Conservation (phyloP, 2,888 invertebrate genomes). For the Priocnemis perturbator region DNA sequence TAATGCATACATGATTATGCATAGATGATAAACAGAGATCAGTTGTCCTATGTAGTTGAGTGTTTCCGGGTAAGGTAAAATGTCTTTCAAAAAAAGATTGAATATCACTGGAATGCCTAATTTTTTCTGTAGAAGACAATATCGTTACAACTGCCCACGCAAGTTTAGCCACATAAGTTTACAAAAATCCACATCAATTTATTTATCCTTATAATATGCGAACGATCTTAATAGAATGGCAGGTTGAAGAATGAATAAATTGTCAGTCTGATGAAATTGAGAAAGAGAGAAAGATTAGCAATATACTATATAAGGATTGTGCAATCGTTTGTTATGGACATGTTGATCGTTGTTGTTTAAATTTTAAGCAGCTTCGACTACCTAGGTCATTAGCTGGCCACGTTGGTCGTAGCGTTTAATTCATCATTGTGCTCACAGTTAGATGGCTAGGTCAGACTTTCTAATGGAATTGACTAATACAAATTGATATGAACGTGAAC, state of each 20-base stretch:
- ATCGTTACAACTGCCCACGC: conserved; percentile 66
- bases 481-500: too few species aligned
- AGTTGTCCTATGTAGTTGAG: too few species aligned
- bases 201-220: conserved; percentile 32
- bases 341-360: conserved; percentile 7
- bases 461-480: too few species aligned
- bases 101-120: too few species aligned
- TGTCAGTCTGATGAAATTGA: conserved; percentile 34
- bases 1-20: too few species aligned
- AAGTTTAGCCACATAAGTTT: conserved; percentile 56
- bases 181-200: conserved; percentile 59
- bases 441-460: too few species aligned
- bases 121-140: conserved; percentile 31
- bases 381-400: too few species aligned
- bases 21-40: too few species aligned
- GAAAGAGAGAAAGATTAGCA: conserved; percentile 29
- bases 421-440: too few species aligned
- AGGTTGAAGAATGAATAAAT: conserved; percentile 16
- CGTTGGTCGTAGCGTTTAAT: too few species aligned
- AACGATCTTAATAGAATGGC: conserved; percentile 27
- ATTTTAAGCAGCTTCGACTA: background rate
- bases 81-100: too few species aligned
- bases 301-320: conserved; percentile 26
- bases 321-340: conserved; percentile 32
- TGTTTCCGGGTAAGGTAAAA: too few species aligned